Conservation (phyloP, 2,888 invertebrate species). For the Hemistola chrysoprasaria region DNA sequence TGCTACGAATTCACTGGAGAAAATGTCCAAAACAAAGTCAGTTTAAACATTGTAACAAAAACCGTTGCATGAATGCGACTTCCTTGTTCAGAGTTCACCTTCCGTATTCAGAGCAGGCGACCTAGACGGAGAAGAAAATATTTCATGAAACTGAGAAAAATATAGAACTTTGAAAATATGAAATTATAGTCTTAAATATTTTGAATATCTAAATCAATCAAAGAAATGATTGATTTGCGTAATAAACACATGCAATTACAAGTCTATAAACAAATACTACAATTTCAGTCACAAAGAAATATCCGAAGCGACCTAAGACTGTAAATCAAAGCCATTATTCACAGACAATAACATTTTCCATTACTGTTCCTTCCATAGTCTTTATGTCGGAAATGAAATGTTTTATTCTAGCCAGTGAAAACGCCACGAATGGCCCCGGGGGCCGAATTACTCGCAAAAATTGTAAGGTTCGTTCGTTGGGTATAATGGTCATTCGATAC, state of each 20-base stretch:
- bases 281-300: slow-evolving; percentile 8
- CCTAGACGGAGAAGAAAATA: no score
- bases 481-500: slow-evolving; percentile 60
- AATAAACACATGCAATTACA: slow-evolving; percentile 3
- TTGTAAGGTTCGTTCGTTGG: slow-evolving; percentile 56
- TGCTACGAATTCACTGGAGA: slow-evolving; percentile 20
- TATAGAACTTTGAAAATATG: no score
- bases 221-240: no score
- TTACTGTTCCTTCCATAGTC: slow-evolving; percentile 46
- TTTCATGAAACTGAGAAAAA: no score
- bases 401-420: slow-evolving; percentile 73
- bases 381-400: slow-evolving; percentile 58
- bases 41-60: slow-evolving; percentile 5
- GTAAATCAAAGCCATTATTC: slow-evolving; percentile 18
- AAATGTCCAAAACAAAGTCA: slow-evolving; percentile 4
- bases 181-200: no score
- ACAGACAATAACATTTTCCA: slow-evolving; percentile 23
- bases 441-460: slow-evolving; percentile 69
- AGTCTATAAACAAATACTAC: slow-evolving; percentile 3
- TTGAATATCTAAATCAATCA: no score
- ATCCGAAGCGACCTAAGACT: slow-evolving; percentile 8
- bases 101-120: no score
- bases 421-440: slow-evolving; percentile 63
- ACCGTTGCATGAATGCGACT: no score
- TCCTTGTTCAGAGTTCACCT: no score